phyloP scores from a whole-genome alignment of 1,140 invertebrate genomes.

The Trichonephila clavata region DNA sequence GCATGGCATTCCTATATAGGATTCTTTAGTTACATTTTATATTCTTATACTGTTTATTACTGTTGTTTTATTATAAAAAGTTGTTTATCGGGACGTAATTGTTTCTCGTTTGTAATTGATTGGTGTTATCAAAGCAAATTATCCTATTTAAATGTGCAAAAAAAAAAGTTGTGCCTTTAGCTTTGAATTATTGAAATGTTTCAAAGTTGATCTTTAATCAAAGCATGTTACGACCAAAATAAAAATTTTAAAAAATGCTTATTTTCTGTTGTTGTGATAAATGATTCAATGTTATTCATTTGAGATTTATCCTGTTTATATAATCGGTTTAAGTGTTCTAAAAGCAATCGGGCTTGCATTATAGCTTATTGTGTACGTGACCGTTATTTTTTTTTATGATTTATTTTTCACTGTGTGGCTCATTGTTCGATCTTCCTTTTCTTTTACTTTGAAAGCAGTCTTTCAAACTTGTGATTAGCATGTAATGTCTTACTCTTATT shows the following conservation, averaged over 20 bases:
- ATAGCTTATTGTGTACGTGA: background rate
- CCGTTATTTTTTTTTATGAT: background rate
- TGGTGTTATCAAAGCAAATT: background rate
- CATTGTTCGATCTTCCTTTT: background rate
- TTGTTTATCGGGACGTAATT: background rate
- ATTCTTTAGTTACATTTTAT: background rate
- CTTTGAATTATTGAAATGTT: background rate
- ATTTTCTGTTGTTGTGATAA: too few species aligned
- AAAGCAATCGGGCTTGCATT: background rate
- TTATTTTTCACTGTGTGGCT: background rate
- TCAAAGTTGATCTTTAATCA: background rate
- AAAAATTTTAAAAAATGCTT: too few species aligned
- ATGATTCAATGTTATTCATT: too few species aligned
- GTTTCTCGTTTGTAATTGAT: background rate
- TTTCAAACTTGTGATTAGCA: constrained; percentile 25
- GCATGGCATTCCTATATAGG: background rate
- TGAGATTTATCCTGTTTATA: too few species aligned
- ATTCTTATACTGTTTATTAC: background rate
- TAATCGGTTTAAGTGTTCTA: too few species aligned
- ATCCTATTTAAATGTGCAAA: background rate
- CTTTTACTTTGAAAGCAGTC: background rate
- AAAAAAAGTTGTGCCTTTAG: constrained; percentile 9
- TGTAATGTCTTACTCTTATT: background rate
- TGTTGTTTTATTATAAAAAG: background rate
- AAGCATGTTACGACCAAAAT: background rate